Percentiles rank a stretch among this genome's conserved stretches.
Evolutionary conservation across 2,797 vertebrate genomes (phyloP).

Genomic region (Clamator glandarius): DNA sequence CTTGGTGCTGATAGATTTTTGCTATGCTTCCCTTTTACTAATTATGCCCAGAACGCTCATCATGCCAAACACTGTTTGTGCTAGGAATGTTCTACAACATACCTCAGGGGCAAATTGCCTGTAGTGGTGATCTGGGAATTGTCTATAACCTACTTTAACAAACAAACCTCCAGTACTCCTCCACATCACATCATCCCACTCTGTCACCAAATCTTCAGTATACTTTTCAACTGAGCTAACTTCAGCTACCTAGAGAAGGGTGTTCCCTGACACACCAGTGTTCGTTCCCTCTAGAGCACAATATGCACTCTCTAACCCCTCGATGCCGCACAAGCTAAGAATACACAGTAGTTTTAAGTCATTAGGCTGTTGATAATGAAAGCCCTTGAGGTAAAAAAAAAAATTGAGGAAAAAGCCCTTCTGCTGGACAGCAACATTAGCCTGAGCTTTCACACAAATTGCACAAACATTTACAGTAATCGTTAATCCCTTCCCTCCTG

Average conservation of each 20-base stretch:
- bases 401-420: not conserved
- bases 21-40: slow-evolving; percentile 39
- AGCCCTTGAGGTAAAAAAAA: not conserved
- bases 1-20: slow-evolving; percentile 52
- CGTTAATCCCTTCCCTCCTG: not conserved
- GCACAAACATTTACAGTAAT: not conserved
- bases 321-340: not conserved
- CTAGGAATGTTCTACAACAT: slow-evolving; percentile 60
- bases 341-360: not conserved
- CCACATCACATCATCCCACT: not conserved
- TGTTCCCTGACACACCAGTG: not conserved
- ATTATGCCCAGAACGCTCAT: slow-evolving; percentile 70
- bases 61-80: slow-evolving; percentile 58
- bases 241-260: not conserved
- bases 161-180: slow-evolving; percentile 55
- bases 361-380: not conserved
- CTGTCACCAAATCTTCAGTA: not conserved
- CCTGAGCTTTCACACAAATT: not conserved
- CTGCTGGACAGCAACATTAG: slow-evolving; percentile 27
- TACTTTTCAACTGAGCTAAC: not conserved
- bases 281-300: not conserved
- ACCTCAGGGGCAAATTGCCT: slow-evolving; percentile 62
- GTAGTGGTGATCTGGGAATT: slow-evolving; percentile 55
- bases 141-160: slow-evolving; percentile 37
- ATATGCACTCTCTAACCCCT: not conserved